Base-by-base conservation (phyloP, 2,888 invertebrate genomes). In the Orchesella flavescens region DNA sequence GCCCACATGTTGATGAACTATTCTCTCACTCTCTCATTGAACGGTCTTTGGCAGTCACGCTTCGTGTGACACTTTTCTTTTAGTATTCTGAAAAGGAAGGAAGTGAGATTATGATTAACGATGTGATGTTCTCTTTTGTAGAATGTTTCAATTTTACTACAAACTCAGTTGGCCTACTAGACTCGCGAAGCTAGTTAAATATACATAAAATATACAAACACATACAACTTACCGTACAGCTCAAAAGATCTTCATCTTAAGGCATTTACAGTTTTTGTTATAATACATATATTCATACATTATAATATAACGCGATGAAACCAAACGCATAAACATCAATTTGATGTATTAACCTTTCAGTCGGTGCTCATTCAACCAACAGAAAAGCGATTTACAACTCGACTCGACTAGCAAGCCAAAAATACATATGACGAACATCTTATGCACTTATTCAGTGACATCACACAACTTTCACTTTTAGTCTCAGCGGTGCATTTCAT, bases 21-120 rank as follows among this genome's bases (percentile, higher is more conserved):
- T 7, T 34, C 34, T 34, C 34, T 34, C 19, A 59, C 9, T 15
- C 23, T 17, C 44, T 61, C 61, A 57, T 72, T 57, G 57, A 73
- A 21, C 59, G 73, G 73, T 73, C 73, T 73, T 61, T 73, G 73
- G 61, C 73, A 73, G 73, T 73, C 55, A 73, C 73, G 73, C 73
- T 44, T 73, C 59, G 73, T 49, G 24, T 57, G 43, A 69, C 17
- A 10, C 43, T 34, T 34, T 59, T 53, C 24, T 43, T n/a, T 21
- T 17, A 49, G 23, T 10, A 57, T 57, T 13, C 17, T 17, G 53
- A 53, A 53, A 13, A 53, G 1, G 53, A 57, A 63, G 73, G 73
- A 74, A 61, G 73, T 44, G 46, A 59, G 23, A 44, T 13, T 59
- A 63, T 63, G 61, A 74, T 74, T 61, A 63, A 74, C 24, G 59